Evolutionary conservation across 2,113 vertebrate genomes (phyloP).

Genomic region (human (Homo sapiens)): GRCh38 chr3:52087501-52088000

Average conservation of each 20-base stretch:
- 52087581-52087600: slow-evolving; percentile 68
- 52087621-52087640: slow-evolving; percentile 71
- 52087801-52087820: not conserved
- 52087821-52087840: not conserved
- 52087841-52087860: not conserved
- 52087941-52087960: not conserved
- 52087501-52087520: slow-evolving; percentile 70
- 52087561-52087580: slow-evolving; percentile 67
- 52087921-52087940: not conserved
- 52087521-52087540: slow-evolving; percentile 1
- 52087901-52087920: not conserved
- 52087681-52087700: slow-evolving; percentile 22
- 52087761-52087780: not conserved
- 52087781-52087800: not conserved
- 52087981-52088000: not conserved
- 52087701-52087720: slow-evolving; percentile 45
- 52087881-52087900: not conserved
- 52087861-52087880: not conserved
- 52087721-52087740: not conserved
- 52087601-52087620: slow-evolving; percentile 71
- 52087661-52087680: slow-evolving; percentile 41
- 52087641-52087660: slow-evolving; percentile 62
- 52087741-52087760: not conserved
- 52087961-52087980: not conserved
- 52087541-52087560: slow-evolving; percentile 36